These are phyloP conservation scores for Nyleta sp. DNA, from an alignment of 2,888 invertebrate genomes.

Conservation along the genomic window DNA sequence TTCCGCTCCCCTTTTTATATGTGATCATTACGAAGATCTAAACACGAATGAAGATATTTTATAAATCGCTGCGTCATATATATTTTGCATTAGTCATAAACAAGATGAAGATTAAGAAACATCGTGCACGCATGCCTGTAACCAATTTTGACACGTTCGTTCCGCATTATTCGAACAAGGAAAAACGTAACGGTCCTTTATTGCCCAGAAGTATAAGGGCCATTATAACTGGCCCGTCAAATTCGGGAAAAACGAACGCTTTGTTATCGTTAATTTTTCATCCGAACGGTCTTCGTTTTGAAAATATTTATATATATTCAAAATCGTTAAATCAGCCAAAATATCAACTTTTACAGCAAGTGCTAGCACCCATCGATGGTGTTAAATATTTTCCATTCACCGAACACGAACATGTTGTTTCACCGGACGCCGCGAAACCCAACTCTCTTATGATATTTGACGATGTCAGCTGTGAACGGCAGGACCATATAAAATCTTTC, in stretches of 20 bases:
- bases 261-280: constrained; percentile 73
- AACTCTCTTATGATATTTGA: constrained; percentile 77
- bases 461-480: no score
- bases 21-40: no score
- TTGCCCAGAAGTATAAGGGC: no score
- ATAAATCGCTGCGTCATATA: background rate
- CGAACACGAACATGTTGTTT: constrained; percentile 34
- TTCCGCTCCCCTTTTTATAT: no score
- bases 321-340: constrained; percentile 68
- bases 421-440: constrained; percentile 6
- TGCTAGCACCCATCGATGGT: constrained; percentile 60
- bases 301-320: constrained; percentile 77
- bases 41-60: no score
- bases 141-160: no score
- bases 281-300: constrained; percentile 75
- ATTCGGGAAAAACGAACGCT: constrained; percentile 79
- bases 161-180: no score
- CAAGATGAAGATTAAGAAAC: constrained; percentile 19
- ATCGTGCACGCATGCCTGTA: constrained; percentile 46
- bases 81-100: background rate
- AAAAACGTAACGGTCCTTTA: no score
- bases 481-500: constrained; percentile 62
- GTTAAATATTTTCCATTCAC: constrained; percentile 43
- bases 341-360: constrained; percentile 69
- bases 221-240: no score